Conservation (phyloP, 2,888 invertebrate genomes). For the Maniola hyperantus region DNA sequence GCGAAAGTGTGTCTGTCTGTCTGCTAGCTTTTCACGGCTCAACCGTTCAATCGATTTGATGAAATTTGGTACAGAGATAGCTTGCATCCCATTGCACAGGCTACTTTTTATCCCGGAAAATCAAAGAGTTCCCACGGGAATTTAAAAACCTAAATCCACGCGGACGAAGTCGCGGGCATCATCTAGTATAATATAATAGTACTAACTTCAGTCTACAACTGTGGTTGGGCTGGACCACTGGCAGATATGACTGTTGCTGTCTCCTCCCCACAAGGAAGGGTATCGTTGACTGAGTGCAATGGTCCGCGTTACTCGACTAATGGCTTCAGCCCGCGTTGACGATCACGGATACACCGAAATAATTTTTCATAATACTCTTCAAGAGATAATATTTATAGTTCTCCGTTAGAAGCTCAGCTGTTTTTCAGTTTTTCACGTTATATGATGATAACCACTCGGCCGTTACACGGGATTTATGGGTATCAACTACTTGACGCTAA, state of each 20-base stretch:
- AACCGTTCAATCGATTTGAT: too few species aligned
- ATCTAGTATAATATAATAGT: too few species aligned
- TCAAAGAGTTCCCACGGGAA: too few species aligned
- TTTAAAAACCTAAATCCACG: too few species aligned
- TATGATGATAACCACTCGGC: conserved; percentile 30
- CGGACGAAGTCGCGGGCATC: too few species aligned
- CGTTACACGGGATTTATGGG: conserved; percentile 26
- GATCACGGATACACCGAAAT: conserved; percentile 19
- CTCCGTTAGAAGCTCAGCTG: conserved; percentile 18
- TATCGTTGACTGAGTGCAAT: conserved; percentile 24
- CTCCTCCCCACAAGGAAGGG: background rate
- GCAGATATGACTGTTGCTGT: background rate
- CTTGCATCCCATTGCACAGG: too few species aligned
- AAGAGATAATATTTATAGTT: conserved; percentile 20
- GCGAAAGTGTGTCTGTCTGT: too few species aligned
- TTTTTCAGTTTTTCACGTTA: conserved; percentile 17
- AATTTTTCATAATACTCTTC: conserved; percentile 27
- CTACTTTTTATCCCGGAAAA: too few species aligned
- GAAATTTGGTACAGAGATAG: too few species aligned
- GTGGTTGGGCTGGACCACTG: background rate
- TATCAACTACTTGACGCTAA: conserved; percentile 15
- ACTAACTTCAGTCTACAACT: too few species aligned
- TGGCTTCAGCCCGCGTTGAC: conserved; percentile 14
- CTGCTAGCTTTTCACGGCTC: too few species aligned
- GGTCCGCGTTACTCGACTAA: conserved; percentile 31